Conservation (phyloP, 1,140 invertebrate species). For the Trichonephila inaurata region DNA sequence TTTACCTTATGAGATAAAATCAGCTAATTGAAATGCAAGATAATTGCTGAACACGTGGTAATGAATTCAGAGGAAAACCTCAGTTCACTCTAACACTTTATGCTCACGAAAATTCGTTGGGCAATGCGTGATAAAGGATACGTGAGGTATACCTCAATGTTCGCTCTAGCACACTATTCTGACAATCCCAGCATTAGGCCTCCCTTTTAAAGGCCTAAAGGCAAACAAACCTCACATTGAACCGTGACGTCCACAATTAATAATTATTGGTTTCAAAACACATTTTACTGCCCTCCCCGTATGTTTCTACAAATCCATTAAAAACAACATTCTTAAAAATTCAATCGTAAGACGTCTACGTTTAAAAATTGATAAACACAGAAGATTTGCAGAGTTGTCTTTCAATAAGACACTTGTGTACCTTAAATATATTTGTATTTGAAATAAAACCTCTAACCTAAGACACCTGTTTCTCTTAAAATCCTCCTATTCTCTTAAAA, state of each 20-base stretch:
- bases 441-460: not conserved
- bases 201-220: not conserved
- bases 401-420: not conserved
- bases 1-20: too few species aligned
- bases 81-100: not conserved
- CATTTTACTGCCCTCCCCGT: not conserved
- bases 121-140: too few species aligned
- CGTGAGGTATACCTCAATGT: not conserved
- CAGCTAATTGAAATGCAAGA: too few species aligned
- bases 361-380: not conserved
- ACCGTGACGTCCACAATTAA: not conserved
- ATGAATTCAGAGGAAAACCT: not conserved
- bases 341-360: not conserved
- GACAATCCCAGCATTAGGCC: too few species aligned
- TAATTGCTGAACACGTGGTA: too few species aligned
- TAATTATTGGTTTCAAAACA: not conserved
- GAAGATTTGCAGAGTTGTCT: not conserved
- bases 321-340: slow-evolving; percentile 9
- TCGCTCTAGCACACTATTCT: not conserved
- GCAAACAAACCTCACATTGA: not conserved
- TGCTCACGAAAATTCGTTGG: not conserved
- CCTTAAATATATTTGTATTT: not conserved
- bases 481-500: not conserved
- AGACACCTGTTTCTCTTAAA: slow-evolving; percentile 12
- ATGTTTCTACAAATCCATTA: not conserved